Evolutionary conservation across 2,797 vertebrate species (phyloP).

Genomic region (Dryobates pubescens): DNA sequence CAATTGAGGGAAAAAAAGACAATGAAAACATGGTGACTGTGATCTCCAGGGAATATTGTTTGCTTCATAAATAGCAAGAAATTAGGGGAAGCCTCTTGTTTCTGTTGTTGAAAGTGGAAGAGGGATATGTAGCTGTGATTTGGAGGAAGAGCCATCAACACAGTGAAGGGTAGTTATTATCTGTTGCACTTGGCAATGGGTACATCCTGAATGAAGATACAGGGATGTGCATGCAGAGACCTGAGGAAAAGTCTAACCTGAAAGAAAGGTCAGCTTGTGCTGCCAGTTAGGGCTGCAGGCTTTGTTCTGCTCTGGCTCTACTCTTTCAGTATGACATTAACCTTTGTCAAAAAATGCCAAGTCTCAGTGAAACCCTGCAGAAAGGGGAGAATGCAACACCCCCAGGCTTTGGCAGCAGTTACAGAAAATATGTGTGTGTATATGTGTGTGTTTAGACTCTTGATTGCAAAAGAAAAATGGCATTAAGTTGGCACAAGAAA

Average conservation of each 20-base stretch:
- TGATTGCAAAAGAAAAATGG: constrained; percentile 60
- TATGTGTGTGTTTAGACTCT: constrained; percentile 23
- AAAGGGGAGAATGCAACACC: constrained; percentile 18
- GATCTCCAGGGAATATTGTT: not conserved
- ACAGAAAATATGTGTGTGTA: not conserved
- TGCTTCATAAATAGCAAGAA: not conserved
- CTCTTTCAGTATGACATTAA: not conserved
- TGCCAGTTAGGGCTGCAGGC: constrained; percentile 37
- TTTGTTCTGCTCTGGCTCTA: constrained; percentile 25
- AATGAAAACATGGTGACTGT: not conserved
- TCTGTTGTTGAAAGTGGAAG: not conserved
- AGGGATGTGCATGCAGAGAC: constrained; percentile 34
- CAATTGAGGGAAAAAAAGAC: not conserved
- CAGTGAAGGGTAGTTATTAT: not conserved
- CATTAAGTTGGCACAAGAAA: constrained; percentile 46
- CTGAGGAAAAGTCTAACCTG: constrained; percentile 11
- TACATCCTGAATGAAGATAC: constrained; percentile 37
- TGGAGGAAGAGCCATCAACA: constrained; percentile 14
- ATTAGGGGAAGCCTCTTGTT: not conserved
- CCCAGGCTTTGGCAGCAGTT: constrained; percentile 50
- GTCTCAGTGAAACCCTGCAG: constrained; percentile 9
- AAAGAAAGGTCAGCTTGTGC: constrained; percentile 32
- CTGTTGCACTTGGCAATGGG: constrained; percentile 47
- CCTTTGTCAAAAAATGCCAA: constrained; percentile 31
- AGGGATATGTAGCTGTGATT: not conserved